Conservation (phyloP, 2,113 vertebrate genomes). For the Petromus typicus region DNA sequence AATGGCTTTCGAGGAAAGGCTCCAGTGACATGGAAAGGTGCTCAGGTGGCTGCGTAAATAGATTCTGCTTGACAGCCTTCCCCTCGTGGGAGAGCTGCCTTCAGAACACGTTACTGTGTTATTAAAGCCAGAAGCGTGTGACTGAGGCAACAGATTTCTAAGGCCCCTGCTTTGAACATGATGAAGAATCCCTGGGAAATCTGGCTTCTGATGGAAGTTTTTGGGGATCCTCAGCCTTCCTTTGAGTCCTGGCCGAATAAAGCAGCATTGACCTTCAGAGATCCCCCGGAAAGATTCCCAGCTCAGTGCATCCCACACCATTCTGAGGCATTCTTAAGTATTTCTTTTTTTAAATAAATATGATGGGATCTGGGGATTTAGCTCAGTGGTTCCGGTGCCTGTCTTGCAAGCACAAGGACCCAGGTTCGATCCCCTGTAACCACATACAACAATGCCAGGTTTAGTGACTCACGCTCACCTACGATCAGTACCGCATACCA, state of each 20-base stretch:
- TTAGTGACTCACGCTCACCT: too few species aligned
- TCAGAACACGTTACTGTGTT: neutral
- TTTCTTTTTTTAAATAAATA: too few species aligned
- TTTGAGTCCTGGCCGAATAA: neutral
- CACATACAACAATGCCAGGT: too few species aligned
- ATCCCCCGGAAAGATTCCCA: neutral
- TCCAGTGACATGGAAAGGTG: conserved; percentile 26
- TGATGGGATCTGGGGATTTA: too few species aligned
- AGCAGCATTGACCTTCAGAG: neutral
- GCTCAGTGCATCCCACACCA: neutral
- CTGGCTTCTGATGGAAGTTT: neutral
- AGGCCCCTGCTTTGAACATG: neutral
- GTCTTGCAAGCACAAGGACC: too few species aligned
- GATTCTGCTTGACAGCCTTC: neutral
- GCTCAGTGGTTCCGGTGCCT: too few species aligned
- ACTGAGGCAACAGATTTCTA: neutral
- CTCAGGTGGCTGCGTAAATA: conserved; percentile 27
- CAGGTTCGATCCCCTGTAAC: too few species aligned
- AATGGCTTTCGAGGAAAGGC: neutral
- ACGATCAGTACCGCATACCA: too few species aligned
- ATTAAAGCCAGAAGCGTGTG: neutral
- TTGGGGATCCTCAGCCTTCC: neutral
- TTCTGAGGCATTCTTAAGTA: too few species aligned
- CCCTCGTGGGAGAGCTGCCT: neutral
- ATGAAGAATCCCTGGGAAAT: neutral